phyloP scores from a whole-genome alignment of 2,797 vertebrate species.

The Acropternis orthonyx region DNA sequence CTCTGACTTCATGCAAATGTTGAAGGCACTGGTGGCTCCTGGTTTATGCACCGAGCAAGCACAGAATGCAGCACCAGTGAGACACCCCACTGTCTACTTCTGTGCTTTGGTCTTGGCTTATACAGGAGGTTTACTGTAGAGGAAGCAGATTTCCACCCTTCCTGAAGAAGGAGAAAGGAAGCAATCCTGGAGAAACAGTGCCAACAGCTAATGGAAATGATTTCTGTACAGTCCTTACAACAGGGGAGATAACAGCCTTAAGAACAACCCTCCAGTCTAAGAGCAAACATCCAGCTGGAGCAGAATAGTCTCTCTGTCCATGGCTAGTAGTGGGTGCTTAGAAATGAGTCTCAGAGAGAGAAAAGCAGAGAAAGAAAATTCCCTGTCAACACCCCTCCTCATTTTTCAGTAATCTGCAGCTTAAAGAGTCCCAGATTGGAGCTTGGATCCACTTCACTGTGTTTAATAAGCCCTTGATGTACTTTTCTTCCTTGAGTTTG shows the following conservation, averaged over 20 bases:
- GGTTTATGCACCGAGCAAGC: neutral
- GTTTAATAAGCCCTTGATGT: constrained; percentile 65
- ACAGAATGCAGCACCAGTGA: neutral
- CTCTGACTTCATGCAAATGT: neutral
- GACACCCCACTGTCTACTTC: neutral
- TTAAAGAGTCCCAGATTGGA: constrained; percentile 54
- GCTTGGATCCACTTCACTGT: constrained; percentile 66
- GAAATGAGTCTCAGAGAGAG: neutral
- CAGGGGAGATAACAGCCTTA: neutral
- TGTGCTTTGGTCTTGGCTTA: neutral
- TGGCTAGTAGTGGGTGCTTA: neutral
- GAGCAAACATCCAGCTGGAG: neutral
- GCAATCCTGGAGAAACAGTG: neutral
- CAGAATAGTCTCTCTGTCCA: neutral
- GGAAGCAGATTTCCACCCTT: neutral
- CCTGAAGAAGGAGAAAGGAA: neutral
- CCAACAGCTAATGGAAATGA: neutral
- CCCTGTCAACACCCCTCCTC: constrained; percentile 11
- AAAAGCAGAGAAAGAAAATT: neutral
- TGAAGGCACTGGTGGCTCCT: neutral
- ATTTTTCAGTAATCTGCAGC: constrained; percentile 35
- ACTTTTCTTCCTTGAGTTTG: constrained; percentile 65
- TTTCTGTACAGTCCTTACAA: neutral
- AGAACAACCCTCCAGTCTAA: neutral
- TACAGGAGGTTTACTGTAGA: neutral